Conservation (phyloP, 2,113 vertebrate species). For the Ahaetulla prasina region DNA sequence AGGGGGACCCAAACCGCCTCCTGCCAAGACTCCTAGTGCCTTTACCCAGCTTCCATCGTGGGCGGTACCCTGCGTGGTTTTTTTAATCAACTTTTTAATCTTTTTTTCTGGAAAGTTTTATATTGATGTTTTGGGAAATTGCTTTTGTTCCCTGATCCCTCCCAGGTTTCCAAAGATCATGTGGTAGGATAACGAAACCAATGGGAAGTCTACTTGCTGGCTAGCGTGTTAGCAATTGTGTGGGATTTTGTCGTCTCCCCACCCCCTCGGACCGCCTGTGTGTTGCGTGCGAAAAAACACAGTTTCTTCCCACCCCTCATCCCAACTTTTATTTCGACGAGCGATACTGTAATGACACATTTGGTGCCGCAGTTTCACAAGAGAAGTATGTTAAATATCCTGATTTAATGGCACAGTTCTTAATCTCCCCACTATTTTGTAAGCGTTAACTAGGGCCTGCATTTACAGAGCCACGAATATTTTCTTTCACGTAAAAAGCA, state of each 20-base stretch:
- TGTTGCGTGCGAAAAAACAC: neutral
- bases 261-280: neutral
- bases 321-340: neutral
- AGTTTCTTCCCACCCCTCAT: neutral
- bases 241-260: too few species aligned
- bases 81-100: neutral
- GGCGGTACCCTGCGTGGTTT: neutral
- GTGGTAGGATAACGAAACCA: neutral
- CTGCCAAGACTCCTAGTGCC: neutral
- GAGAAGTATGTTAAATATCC: neutral
- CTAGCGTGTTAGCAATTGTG: neutral
- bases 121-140: neutral
- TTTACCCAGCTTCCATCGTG: conserved; percentile 2
- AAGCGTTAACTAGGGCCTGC: neutral
- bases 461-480: neutral
- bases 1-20: neutral
- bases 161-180: conserved; percentile 10
- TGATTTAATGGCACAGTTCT: neutral
- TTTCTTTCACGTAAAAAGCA: neutral
- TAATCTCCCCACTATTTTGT: neutral
- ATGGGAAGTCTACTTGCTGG: neutral
- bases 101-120: neutral
- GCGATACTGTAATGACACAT: neutral
- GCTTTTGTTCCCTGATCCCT: neutral
- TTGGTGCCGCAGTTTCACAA: neutral